A percentile compares a stretch with the other conserved stretches of the same genome.
Conservation (phyloP, 1,140 invertebrate genomes). For the Bathynomus jamesi region DNA sequence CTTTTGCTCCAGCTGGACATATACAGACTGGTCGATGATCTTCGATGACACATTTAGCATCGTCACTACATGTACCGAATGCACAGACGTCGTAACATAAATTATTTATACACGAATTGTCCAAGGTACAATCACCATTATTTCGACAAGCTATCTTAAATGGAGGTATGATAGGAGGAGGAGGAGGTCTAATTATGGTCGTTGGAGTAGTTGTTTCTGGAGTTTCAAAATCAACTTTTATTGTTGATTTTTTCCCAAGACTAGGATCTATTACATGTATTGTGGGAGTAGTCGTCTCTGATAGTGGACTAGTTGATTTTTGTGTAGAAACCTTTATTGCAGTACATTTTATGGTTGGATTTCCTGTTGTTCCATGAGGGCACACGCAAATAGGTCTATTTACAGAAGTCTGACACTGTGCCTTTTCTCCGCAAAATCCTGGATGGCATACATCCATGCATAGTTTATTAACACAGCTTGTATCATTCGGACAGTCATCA, state of each 20-base stretch:
- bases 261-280: slow-evolving; percentile 1
- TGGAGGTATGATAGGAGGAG: slow-evolving; percentile 42
- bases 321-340: slow-evolving; percentile 60
- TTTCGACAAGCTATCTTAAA: slow-evolving; percentile 50
- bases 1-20: slow-evolving; percentile 40
- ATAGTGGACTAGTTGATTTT: neutral
- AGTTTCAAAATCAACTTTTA: neutral
- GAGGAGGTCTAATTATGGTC: slow-evolving; percentile 37
- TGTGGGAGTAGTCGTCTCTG: neutral
- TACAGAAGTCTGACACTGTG: slow-evolving; percentile 62
- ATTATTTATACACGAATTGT: slow-evolving; percentile 41
- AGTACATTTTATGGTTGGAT: slow-evolving; percentile 58
- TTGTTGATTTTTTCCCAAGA: neutral
- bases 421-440: slow-evolving; percentile 73
- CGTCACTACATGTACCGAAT: slow-evolving; percentile 51
- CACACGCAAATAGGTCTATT: slow-evolving; percentile 61
- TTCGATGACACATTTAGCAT: slow-evolving; percentile 40
- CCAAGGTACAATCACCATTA: slow-evolving; percentile 41
- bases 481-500: slow-evolving; percentile 38
- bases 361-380: slow-evolving; percentile 38
- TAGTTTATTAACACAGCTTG: slow-evolving; percentile 40
- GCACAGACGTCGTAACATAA: slow-evolving; percentile 43
- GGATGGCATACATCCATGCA: slow-evolving; percentile 43
- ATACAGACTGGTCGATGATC: slow-evolving; percentile 41
- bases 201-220: slow-evolving; percentile 39